Percentiles rank a stretch among this genome's conserved stretches.
Evolutionary conservation across 2,113 vertebrate genomes (phyloP).

Genomic region (cattle (Bos taurus)): ARS-UCD2.0 NC_037337.1:64374001-64374500

Average conservation of each 20-base stretch:
- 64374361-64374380: background rate
- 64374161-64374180: background rate
- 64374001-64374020: background rate
- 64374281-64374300: background rate
- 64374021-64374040: background rate
- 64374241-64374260: background rate
- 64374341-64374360: background rate
- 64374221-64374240: background rate
- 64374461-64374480: background rate
- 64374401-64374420: background rate
- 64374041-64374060: background rate
- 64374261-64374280: background rate
- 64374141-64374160: too few relatives aligned
- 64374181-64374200: background rate
- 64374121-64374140: too few relatives aligned
- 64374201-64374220: background rate
- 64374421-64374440: background rate
- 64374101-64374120: too few relatives aligned
- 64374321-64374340: background rate
- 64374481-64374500: background rate
- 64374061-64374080: too few relatives aligned
- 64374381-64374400: background rate
- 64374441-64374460: background rate
- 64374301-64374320: background rate
- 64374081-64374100: too few relatives aligned